Evolutionary conservation across 2,888 invertebrate species (phyloP).

Genomic region (Strigamia transsilvanica): DNA sequence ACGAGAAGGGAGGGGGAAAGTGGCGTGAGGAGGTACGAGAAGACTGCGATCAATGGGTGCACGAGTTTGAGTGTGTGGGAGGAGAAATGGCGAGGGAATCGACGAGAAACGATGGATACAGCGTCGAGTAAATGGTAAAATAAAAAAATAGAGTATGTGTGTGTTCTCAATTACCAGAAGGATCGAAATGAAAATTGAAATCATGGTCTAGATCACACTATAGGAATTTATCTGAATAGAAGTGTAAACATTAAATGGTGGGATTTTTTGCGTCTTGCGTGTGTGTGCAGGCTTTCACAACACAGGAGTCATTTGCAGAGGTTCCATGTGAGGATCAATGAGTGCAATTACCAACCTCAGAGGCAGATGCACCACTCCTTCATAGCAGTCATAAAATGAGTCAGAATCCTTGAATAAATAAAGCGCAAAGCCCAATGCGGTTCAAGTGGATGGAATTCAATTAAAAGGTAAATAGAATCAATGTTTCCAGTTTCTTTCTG

Average conservation of each 20-base stretch:
- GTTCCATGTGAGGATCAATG: constrained; percentile 29
- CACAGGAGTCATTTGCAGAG: constrained; percentile 33
- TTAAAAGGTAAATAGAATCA: constrained; percentile 6
- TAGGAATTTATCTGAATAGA: background rate
- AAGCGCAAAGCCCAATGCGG: background rate
- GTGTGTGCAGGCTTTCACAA: background rate
- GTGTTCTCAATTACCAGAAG: background rate
- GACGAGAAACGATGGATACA: constrained; percentile 36
- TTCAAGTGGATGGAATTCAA: constrained; percentile 26
- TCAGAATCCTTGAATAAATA: constrained; percentile 49
- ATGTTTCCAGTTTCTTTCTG: background rate
- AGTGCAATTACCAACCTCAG: constrained; percentile 49
- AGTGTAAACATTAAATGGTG: background rate
- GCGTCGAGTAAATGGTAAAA: constrained; percentile 41
- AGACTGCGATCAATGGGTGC: constrained; percentile 44
- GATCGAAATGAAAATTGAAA: background rate
- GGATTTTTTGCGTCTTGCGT: background rate
- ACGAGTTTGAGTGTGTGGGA: constrained; percentile 41
- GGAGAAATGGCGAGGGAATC: constrained; percentile 45
- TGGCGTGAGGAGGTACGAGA: constrained; percentile 27
- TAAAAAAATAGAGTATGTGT: background rate
- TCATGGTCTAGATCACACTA: background rate
- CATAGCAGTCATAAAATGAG: constrained; percentile 45
- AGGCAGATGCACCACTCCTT: constrained; percentile 46
- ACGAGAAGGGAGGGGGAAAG: constrained; percentile 2